Evolutionary conservation across 2,888 invertebrate species (phyloP).

Genomic region (Brenthis daphne): DNA sequence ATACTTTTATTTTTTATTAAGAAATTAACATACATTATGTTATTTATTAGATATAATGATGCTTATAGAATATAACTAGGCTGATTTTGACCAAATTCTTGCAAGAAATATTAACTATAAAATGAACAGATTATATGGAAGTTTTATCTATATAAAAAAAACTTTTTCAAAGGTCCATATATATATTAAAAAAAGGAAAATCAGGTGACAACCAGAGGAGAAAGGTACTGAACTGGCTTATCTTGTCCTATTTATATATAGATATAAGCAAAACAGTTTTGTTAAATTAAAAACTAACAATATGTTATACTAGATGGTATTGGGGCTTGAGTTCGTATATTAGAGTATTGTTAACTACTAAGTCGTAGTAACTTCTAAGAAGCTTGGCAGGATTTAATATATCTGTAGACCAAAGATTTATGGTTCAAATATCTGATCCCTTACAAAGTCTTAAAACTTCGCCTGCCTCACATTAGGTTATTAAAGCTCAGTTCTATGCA

Average conservation of each 20-base stretch:
- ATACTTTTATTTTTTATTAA: neutral
- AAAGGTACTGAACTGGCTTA: too few species aligned
- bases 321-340: neutral
- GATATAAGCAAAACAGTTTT: neutral
- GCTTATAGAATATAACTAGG: too few species aligned
- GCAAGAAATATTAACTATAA: too few species aligned
- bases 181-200: too few species aligned
- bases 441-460: conserved; percentile 39
- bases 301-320: neutral
- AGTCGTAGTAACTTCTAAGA: conserved; percentile 21
- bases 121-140: too few species aligned
- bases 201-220: too few species aligned
- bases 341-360: conserved; percentile 15
- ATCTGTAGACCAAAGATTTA: conserved; percentile 34
- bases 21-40: neutral
- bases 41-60: too few species aligned
- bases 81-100: too few species aligned
- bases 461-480: conserved; percentile 34
- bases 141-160: too few species aligned
- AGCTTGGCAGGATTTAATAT: conserved; percentile 34
- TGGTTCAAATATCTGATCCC: conserved; percentile 36
- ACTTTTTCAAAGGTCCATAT: too few species aligned
- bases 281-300: neutral
- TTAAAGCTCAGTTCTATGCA: conserved; percentile 30
- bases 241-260: too few species aligned